These are phyloP conservation scores for Dichetophora obliterata DNA, from an alignment of 2,888 invertebrate genomes.

Conservation along the genomic window DNA sequence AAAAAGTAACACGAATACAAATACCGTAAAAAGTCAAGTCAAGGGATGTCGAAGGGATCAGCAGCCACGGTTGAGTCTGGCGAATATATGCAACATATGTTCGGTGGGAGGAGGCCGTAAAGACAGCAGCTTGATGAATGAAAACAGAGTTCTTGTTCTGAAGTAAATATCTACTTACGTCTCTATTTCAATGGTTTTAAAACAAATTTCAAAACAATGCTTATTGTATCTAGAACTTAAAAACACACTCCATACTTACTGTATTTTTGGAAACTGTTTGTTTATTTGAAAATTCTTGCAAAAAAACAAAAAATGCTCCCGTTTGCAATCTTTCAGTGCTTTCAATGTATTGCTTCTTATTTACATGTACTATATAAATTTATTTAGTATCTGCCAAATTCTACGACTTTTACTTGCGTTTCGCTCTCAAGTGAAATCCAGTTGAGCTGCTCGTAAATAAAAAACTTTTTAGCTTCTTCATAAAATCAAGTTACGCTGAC, in stretches of 20 bases:
- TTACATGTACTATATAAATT: neutral
- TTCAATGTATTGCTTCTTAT: neutral
- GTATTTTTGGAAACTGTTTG: no score
- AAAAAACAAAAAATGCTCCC: no score
- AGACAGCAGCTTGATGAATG: slow-evolving; percentile 51
- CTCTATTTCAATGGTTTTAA: neutral
- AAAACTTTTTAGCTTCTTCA: slow-evolving; percentile 49
- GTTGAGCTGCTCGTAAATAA: slow-evolving; percentile 41
- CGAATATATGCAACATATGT: slow-evolving; percentile 59
- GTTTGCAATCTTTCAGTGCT: no score
- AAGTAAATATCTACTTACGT: neutral
- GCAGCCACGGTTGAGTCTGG: slow-evolving; percentile 13
- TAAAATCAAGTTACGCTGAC: neutral
- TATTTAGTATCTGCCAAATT: neutral
- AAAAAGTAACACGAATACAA: slow-evolving; percentile 37
- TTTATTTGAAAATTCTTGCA: no score
- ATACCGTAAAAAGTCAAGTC: slow-evolving; percentile 33
- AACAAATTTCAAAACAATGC: neutral
- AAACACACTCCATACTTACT: neutral
- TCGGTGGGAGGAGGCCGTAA: slow-evolving; percentile 64
- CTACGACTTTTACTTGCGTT: neutral
- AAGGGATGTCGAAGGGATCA: slow-evolving; percentile 47
- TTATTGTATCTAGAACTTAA: neutral
- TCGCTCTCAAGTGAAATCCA: neutral
- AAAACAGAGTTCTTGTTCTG: neutral